phyloP scores from a whole-genome alignment of 2,113 vertebrate species.

The Thymallus thymallus region DNA sequence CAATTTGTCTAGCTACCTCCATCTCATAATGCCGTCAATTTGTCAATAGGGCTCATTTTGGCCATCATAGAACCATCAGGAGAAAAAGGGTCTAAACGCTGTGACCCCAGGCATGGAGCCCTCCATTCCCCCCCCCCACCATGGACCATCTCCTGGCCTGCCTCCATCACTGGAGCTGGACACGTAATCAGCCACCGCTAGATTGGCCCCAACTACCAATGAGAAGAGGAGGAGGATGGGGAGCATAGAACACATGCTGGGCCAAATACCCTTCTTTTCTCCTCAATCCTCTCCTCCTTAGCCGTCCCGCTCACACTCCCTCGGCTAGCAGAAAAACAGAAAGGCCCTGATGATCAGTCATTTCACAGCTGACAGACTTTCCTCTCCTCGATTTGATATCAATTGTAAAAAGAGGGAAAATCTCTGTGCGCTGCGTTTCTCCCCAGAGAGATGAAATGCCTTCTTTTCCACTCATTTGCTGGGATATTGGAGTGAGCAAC shows the following conservation, averaged over 20 bases:
- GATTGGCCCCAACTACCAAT: slow-evolving; percentile 49
- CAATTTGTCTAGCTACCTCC: not conserved
- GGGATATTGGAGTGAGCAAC: slow-evolving; percentile 51
- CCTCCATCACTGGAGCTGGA: slow-evolving; percentile 17
- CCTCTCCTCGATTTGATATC: slow-evolving; percentile 70
- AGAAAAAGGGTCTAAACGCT: slow-evolving; percentile 16
- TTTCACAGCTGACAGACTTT: slow-evolving; percentile 79
- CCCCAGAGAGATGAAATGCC: slow-evolving; percentile 54
- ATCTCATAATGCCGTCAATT: not conserved
- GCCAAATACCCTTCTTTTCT: slow-evolving; percentile 52
- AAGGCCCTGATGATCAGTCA: slow-evolving; percentile 76
- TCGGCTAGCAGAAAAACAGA: slow-evolving; percentile 68
- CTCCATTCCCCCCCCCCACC: slow-evolving; percentile 2
- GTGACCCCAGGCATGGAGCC: slow-evolving; percentile 12
- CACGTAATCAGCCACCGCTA: slow-evolving; percentile 65
- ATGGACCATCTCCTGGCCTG: slow-evolving; percentile 27
- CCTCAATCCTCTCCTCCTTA: slow-evolving; percentile 11
- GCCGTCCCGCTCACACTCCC: slow-evolving; percentile 23
- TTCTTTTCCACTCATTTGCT: slow-evolving; percentile 63
- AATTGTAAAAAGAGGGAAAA: slow-evolving; percentile 67
- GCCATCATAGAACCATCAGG: not conserved
- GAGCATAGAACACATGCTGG: slow-evolving; percentile 38
- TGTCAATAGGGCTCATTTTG: not conserved
- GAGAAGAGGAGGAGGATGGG: too few species aligned
- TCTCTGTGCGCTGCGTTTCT: slow-evolving; percentile 53